phyloP scores from a whole-genome alignment of 2,113 vertebrate genomes.

The Sinocyclocheilus grahami region DNA sequence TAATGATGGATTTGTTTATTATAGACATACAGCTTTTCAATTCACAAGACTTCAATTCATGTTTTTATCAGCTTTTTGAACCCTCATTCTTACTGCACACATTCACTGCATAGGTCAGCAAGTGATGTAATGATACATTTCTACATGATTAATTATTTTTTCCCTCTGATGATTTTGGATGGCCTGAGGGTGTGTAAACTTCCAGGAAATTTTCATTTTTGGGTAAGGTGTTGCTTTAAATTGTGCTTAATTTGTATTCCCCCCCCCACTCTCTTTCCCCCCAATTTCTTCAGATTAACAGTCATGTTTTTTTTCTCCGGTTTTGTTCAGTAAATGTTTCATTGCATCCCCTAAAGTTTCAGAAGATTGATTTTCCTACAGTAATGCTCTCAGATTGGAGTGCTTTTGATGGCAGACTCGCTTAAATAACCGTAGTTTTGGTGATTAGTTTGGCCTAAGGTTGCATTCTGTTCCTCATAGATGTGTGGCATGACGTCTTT shows the following conservation, averaged over 20 bases:
- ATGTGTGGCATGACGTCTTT: conserved; percentile 9
- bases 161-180: neutral
- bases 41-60: too few species aligned
- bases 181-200: neutral
- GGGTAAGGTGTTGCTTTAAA: too few species aligned
- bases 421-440: conserved; percentile 8
- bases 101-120: too few species aligned
- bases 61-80: too few species aligned
- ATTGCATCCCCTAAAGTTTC: neutral
- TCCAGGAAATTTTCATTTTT: too few species aligned
- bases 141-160: too few species aligned
- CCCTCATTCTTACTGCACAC: too few species aligned
- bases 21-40: too few species aligned
- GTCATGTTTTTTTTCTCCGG: neutral
- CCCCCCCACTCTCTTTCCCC: too few species aligned
- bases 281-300: neutral
- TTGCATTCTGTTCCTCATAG: conserved; percentile 14
- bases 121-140: too few species aligned
- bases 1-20: too few species aligned
- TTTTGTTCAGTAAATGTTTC: neutral
- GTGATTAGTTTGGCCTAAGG: conserved; percentile 34
- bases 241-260: too few species aligned
- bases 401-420: conserved; percentile 1
- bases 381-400: neutral
- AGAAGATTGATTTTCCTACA: conserved; percentile 2